These are phyloP conservation scores for Channa striata DNA, from an alignment of 2,797 vertebrate species.

Conservation along the genomic window DNA sequence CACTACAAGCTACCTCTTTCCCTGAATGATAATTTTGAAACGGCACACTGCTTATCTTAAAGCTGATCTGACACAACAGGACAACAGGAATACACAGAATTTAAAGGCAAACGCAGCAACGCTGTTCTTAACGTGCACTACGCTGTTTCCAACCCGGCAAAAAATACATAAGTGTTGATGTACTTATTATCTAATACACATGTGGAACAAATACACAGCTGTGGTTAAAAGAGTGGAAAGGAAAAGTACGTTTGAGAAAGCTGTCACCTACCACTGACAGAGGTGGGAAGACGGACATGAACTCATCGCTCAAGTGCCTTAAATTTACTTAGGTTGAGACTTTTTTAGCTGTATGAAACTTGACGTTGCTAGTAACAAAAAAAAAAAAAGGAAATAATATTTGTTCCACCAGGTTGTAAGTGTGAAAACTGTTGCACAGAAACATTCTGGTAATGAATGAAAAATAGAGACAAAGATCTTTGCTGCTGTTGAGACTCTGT, in stretches of 20 bases:
- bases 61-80: slow-evolving; percentile 76
- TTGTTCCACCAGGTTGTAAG: too few relatives aligned
- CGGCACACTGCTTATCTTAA: slow-evolving; percentile 87
- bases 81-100: slow-evolving; percentile 63
- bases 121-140: slow-evolving; percentile 6
- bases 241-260: too few relatives aligned
- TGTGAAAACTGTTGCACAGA: too few relatives aligned
- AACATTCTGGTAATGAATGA: too few relatives aligned
- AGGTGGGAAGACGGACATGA: too few relatives aligned
- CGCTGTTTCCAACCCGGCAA: slow-evolving; percentile 10
- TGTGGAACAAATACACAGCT: neutral
- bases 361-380: too few relatives aligned
- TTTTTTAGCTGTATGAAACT: too few relatives aligned
- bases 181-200: neutral
- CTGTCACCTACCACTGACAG: too few relatives aligned
- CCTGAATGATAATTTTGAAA: slow-evolving; percentile 92
- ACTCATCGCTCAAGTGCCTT: too few relatives aligned
- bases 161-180: slow-evolving; percentile 19
- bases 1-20: slow-evolving; percentile 90
- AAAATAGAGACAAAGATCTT: neutral
- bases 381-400: too few relatives aligned
- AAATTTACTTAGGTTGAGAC: too few relatives aligned
- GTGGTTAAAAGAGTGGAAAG: too few relatives aligned
- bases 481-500: neutral
- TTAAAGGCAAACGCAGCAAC: slow-evolving; percentile 44